A percentile compares a stretch with the other conserved stretches of the same genome.
Evolutionary conservation across 2,113 vertebrate genomes (phyloP).

Genomic region (Brachionichthys hirsutus): DNA sequence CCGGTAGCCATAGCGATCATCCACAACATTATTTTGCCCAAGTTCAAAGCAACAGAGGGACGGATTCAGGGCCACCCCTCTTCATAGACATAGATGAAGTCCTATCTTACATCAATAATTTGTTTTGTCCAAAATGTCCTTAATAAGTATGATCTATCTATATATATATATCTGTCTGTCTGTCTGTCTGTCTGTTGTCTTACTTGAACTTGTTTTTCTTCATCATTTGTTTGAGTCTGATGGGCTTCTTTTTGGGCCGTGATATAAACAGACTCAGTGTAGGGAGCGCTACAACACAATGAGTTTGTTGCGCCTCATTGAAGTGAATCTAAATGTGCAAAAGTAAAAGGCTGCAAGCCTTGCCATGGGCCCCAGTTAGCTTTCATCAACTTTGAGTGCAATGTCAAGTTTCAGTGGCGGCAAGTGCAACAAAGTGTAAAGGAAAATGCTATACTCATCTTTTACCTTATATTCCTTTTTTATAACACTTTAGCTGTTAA

Average conservation of each 20-base stretch:
- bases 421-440: neutral
- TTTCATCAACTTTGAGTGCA: slow-evolving; percentile 14
- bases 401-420: neutral
- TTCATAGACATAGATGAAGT: slow-evolving; percentile 9
- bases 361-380: neutral
- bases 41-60: slow-evolving; percentile 16
- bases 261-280: slow-evolving; percentile 35
- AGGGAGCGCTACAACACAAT: slow-evolving; percentile 11
- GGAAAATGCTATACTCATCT: neutral
- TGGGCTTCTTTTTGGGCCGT: slow-evolving; percentile 9
- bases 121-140: too few relatives aligned
- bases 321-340: slow-evolving; percentile 39
- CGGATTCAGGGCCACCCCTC: slow-evolving; percentile 1
- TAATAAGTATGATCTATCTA: too few relatives aligned
- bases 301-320: slow-evolving; percentile 4
- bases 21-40: slow-evolving; percentile 32
- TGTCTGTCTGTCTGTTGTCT: neutral
- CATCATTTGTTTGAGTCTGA: neutral
- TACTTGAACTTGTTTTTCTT: neutral
- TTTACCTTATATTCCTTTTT: too few relatives aligned
- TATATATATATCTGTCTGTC: too few relatives aligned
- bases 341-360: slow-evolving; percentile 38
- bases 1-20: slow-evolving; percentile 57
- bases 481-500: too few relatives aligned
- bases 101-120: neutral